These are phyloP conservation scores for Xestia sexstrigata DNA, from an alignment of 2,888 invertebrate species.

Conservation along the genomic window DNA sequence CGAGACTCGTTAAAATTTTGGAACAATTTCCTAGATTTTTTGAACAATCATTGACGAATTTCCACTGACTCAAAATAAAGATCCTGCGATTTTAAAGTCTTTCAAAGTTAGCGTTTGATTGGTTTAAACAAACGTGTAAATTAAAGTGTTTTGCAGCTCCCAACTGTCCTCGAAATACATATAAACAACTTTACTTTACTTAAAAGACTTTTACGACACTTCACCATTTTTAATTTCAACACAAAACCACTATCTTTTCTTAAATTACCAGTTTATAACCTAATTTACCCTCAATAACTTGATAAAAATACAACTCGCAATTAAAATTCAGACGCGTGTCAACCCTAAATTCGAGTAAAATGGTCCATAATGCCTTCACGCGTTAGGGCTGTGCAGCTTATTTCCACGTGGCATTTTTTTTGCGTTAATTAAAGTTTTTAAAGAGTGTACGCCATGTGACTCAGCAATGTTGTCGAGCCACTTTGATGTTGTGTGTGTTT, in stretches of 20 bases:
- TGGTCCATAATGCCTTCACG: conserved; percentile 47
- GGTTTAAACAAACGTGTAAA: not conserved
- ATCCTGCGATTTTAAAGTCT: not conserved
- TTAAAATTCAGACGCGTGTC: conserved; percentile 49
- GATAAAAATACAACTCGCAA: conserved; percentile 51
- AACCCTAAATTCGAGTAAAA: conserved; percentile 61
- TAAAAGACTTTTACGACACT: not conserved
- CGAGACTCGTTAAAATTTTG: not conserved
- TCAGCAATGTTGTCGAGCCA: conserved; percentile 23
- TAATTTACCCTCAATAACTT: conserved; percentile 50
- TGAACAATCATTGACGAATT: not conserved
- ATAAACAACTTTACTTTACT: not conserved
- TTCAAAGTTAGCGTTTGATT: not conserved
- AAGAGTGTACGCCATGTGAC: conserved; percentile 44
- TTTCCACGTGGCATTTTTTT: conserved; percentile 55
- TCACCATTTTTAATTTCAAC: conserved; percentile 11
- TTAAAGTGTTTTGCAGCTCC: not conserved
- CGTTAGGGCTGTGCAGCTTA: conserved; percentile 53
- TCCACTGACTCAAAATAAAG: not conserved
- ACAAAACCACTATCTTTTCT: not conserved
- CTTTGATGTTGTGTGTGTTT: conserved; percentile 4
- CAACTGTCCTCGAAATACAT: too few species aligned
- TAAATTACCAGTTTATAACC: conserved; percentile 21
- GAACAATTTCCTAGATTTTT: not conserved
- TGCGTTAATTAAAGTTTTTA: conserved; percentile 63